These are phyloP conservation scores for Harmothoe impar DNA, from an alignment of 2,888 invertebrate species.

Conservation along the genomic window DNA sequence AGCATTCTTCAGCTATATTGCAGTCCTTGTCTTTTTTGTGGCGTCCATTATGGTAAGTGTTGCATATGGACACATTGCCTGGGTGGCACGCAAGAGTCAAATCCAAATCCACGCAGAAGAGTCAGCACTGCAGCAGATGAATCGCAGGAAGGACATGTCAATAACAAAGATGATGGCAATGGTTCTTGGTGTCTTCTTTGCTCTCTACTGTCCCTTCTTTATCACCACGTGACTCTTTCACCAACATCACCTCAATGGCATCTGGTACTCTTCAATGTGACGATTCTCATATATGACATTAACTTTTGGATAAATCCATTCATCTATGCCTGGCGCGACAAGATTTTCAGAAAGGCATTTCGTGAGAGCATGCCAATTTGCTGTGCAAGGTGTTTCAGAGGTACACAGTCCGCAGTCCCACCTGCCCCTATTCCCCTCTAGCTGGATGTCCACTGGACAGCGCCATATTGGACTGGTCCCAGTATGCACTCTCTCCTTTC, in stretches of 20 bases:
- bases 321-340: slow-evolving; percentile 26
- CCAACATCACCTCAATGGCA: neutral
- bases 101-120: neutral
- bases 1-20: neutral
- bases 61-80: neutral
- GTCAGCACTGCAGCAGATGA: neutral
- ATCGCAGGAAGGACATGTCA: neutral
- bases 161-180: slow-evolving; percentile 17
- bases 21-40: neutral
- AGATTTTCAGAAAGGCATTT: neutral
- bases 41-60: neutral
- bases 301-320: slow-evolving; percentile 9
- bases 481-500: too few species aligned
- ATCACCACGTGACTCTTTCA: neutral
- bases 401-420: too few species aligned
- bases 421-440: neutral
- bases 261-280: neutral
- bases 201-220: neutral
- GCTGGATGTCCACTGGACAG: too few species aligned
- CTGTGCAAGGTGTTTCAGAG: neutral
- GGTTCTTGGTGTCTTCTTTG: neutral
- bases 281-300: neutral
- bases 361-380: neutral
- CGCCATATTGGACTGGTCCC: too few species aligned
- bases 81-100: neutral